These are phyloP conservation scores for Ochotona princeps DNA, from an alignment of 2,113 vertebrate genomes.

Conservation along the genomic window DNA sequence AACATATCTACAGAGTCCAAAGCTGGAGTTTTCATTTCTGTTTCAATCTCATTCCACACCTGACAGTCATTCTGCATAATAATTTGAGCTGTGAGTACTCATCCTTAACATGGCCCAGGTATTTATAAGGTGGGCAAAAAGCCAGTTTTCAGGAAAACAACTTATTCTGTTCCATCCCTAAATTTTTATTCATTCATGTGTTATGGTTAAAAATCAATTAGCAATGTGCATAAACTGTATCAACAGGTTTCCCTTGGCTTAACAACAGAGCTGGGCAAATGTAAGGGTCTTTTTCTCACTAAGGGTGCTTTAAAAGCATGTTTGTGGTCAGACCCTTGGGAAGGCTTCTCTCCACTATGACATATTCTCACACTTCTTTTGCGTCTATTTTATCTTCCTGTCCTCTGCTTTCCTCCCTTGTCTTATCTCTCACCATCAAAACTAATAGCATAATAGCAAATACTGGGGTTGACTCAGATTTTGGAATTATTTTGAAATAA, in stretches of 20 bases:
- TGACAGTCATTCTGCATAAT: conserved; percentile 59
- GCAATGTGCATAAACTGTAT: conserved; percentile 54
- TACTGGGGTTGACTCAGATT: background rate
- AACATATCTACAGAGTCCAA: background rate
- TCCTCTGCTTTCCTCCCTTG: background rate
- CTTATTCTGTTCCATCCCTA: conserved; percentile 62
- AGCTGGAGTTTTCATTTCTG: conserved; percentile 15
- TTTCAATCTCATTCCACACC: conserved; percentile 27
- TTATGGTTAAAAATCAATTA: conserved; percentile 77
- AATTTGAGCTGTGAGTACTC: conserved; percentile 72
- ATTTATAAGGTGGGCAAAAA: conserved; percentile 79
- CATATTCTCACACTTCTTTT: background rate
- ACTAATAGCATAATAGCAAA: background rate
- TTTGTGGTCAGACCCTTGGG: background rate
- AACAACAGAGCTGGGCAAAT: conserved; percentile 33
- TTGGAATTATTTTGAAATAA: conserved; percentile 12
- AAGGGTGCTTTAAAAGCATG: background rate
- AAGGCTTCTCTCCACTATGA: background rate
- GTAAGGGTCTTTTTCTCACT: background rate
- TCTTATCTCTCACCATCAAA: background rate
- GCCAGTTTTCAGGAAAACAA: conserved; percentile 74
- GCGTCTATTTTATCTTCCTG: background rate
- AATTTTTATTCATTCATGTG: conserved; percentile 68
- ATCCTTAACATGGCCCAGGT: conserved; percentile 72
- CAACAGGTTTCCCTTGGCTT: conserved; percentile 73